Evolutionary conservation across 2,797 vertebrate genomes (phyloP), one percentile per base, ranked within the genome.

Genomic region (Rachycentron canadum): DNA sequence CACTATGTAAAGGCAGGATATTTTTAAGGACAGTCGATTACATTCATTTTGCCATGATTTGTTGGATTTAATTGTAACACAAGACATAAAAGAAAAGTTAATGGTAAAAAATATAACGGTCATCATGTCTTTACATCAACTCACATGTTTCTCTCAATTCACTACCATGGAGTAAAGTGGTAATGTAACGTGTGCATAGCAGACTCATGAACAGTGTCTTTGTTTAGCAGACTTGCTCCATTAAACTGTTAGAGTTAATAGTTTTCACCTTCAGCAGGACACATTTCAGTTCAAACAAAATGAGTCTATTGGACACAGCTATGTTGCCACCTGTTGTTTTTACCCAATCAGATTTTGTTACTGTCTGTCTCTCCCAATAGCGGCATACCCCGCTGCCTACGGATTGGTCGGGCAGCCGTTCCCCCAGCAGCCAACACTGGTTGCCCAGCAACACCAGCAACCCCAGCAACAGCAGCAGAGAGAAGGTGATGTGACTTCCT

Each of bases 391-490:
- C 6, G 95, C 96, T 49, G 97, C 97, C 59, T 98, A 98, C 60
- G 97, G 96, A 93, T 95, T 98, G 94, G 96, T 98, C 16, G 96
- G 97, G 1, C 96, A 96, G 60, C 96, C 96, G 3, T 98, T 96
- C 86, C 95, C 96, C 65, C 97, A 97, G 92, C 96, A 97, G 87
- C 96, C 95, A 16, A 93, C 97, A 83, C 90, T 97, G 84, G 95
- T 97, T 71, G 92, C 96, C 83, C 95, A 96, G 90, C 97, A 97
- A 95, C 96, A 97, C 78, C 96, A 96, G 2, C 96, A 96, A 61
- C 96, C 96, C 52, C 94, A 96, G 72, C 96, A 96, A 88, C 97
- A 96, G 89, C 96, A 96, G 82, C 97, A 97, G 81, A 94, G 96
- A 71, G 97, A 97, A 95, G 96, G 96, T 97, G 90, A 94, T 92